phyloP scores from a whole-genome alignment of 2,888 invertebrate species.

The Protonemura montana region DNA sequence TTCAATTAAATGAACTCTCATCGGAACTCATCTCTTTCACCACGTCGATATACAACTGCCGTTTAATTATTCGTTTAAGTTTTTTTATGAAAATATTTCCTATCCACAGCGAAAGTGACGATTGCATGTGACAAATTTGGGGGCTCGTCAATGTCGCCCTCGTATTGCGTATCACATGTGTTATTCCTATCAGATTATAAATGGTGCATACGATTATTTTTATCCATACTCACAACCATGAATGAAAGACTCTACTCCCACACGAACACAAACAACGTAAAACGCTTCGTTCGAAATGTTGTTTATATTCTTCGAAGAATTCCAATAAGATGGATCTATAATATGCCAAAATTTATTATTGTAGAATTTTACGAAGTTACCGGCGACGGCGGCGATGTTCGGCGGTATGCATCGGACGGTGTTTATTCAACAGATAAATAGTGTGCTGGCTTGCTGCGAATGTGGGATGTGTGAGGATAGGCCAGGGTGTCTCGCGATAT shows the following conservation, averaged over 20 bases:
- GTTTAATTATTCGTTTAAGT: neutral
- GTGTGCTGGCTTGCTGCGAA: neutral
- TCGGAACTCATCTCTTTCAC: no score
- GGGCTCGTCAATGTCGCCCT: neutral
- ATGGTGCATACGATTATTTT: neutral
- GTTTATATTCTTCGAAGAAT: neutral
- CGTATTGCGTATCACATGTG: neutral
- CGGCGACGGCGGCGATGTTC: neutral
- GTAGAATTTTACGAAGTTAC: neutral
- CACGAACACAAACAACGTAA: neutral
- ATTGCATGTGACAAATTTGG: neutral
- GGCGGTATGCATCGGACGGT: neutral
- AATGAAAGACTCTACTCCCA: neutral
- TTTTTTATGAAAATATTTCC: neutral
- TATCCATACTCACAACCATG: neutral
- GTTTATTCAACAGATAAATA: constrained; percentile 12
- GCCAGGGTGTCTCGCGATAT: neutral
- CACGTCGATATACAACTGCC: neutral
- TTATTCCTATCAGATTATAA: neutral
- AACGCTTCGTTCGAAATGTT: neutral
- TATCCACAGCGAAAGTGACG: neutral
- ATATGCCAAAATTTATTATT: neutral
- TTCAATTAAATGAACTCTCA: neutral
- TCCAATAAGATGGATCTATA: neutral
- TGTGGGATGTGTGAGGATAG: neutral